A percentile compares a stretch with the other conserved stretches of the same genome.
Evolutionary conservation across 2,888 invertebrate species (phyloP).

Genomic region (Notodonta dromedarius): DNA sequence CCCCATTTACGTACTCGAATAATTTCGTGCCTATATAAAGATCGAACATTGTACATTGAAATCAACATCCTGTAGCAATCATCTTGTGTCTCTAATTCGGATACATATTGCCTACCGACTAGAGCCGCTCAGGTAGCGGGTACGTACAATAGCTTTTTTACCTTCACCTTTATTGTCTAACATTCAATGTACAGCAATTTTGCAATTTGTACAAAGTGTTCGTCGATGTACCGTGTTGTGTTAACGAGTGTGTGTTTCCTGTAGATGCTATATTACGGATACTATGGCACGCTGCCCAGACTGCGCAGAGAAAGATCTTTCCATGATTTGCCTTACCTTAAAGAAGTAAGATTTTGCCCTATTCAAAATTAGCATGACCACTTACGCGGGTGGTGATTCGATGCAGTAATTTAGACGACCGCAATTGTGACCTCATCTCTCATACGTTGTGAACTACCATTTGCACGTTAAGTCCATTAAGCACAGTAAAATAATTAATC

Average conservation of each 20-base stretch:
- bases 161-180: constrained; percentile 30
- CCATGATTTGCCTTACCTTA: constrained; percentile 90
- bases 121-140: constrained; percentile 6
- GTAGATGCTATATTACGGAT: constrained; percentile 88
- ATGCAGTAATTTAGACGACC: constrained; percentile 15
- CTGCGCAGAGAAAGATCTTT: constrained; percentile 91
- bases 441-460: constrained; percentile 12
- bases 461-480: constrained; percentile 20
- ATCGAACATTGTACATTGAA: neutral
- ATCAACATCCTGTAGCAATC: constrained; percentile 6
- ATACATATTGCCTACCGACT: neutral
- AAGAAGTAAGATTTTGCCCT: constrained; percentile 87
- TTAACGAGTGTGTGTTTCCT: constrained; percentile 64
- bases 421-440: constrained; percentile 4
- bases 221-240: constrained; percentile 25
- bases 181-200: constrained; percentile 18
- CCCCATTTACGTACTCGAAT: no score
- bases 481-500: constrained; percentile 11
- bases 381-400: constrained; percentile 26
- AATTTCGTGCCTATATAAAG: neutral
- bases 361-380: constrained; percentile 61
- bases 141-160: constrained; percentile 20
- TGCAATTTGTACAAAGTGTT: constrained; percentile 15
- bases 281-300: constrained; percentile 89
- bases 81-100: constrained; percentile 4